Base-by-base conservation (phyloP, 1,140 invertebrate genomes). In the Doryteuthis pealeii region DNA sequence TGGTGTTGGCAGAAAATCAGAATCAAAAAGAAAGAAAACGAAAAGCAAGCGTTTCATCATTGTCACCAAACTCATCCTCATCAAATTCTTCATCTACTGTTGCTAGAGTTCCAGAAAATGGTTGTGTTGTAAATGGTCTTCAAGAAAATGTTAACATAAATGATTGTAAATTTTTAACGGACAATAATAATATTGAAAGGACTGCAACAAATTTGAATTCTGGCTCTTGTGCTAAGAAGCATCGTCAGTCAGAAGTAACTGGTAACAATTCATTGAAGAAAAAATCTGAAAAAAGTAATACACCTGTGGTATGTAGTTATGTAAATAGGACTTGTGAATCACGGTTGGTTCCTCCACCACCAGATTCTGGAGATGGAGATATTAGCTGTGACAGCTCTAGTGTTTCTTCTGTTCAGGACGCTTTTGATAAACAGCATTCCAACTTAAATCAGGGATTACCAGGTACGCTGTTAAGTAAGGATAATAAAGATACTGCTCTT, bases 311-410 rank as follows among this genome's bases (percentile, higher is more conserved):
- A 68, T 68, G 66, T 68, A 68, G 66, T 26, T 22, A 31, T 31
- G 66, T 68, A 68, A 33, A 68, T 68, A 68, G 66, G 69, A 66
- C 69, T 66, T 75, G 74, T 75, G 74, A 75, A 28, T 70, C 74
- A 28, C 73, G 82, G 28, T 79, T 80, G 72, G 76, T 83, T 67
- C 82, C 81, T 30, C 81, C 81, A 2, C 81, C 81, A 12, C 79
- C 82, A 71, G 74, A 77, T 62, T 78, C 80, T 14, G 72, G 80
- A 35, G 83, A 84, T 74, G 76, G 78, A 71, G 83, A 84, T 69
- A 67, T 84, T 12, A 83, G 83, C 77, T 84, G 79, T 78, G 83
- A 84, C 75, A 84, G 83, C 71, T 81, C 66, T 33, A 68, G 66
- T 68, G 66, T 31, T 32, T 32, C 28, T 68, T 68, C 66, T 12